Percentiles rank a stretch among this genome's conserved stretches.
phyloP scores from a whole-genome alignment of 2,113 vertebrate genomes.

The Fregetta grallaria region DNA sequence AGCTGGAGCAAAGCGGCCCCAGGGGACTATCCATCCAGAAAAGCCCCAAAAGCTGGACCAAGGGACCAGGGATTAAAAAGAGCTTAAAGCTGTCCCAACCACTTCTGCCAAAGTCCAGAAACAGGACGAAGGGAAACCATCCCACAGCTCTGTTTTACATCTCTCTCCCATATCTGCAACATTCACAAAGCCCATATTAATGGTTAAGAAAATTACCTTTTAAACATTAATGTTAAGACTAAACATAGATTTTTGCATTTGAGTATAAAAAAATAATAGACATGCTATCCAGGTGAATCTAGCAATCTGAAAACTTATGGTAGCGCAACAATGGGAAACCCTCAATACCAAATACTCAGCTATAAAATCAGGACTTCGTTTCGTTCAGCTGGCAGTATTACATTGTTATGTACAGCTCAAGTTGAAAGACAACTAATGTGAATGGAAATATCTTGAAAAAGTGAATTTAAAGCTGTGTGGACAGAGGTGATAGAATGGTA shows the following conservation, averaged over 20 bases:
- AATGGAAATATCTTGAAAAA: background rate
- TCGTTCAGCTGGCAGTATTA: background rate
- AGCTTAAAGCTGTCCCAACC: background rate
- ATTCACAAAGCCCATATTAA: background rate
- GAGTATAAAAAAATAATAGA: background rate
- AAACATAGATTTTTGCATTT: background rate
- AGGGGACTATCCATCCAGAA: background rate
- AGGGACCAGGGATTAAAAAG: background rate
- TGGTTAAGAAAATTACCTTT: background rate
- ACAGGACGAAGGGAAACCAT: background rate
- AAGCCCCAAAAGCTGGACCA: background rate
- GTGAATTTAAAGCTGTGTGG: background rate
- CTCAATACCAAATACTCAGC: background rate
- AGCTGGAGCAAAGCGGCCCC: background rate
- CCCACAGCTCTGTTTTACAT: background rate
- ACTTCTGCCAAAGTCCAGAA: background rate
- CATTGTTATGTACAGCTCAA: background rate
- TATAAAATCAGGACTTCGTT: background rate
- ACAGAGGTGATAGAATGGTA: background rate
- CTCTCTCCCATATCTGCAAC: background rate
- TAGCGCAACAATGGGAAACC: background rate
- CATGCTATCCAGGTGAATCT: background rate
- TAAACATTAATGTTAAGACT: background rate
- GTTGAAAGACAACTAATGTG: background rate
- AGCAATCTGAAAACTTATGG: background rate